Conservation (phyloP, 2,113 vertebrate species). For the Poecile atricapillus region DNA sequence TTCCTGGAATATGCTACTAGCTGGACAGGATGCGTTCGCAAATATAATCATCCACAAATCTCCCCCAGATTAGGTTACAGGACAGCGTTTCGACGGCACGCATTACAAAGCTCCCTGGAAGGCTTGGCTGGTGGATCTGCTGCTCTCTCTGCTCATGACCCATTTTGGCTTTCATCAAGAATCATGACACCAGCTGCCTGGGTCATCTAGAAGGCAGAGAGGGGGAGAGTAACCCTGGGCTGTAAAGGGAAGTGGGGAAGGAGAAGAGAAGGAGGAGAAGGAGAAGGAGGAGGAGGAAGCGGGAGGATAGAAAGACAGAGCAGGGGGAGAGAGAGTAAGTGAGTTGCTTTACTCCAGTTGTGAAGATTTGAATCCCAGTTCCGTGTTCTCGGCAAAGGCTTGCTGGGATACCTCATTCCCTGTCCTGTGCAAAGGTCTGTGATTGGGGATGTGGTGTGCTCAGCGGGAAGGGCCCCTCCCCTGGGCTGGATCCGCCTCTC, state of each 20-base stretch:
- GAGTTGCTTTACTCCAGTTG: neutral
- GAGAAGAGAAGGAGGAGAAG: neutral
- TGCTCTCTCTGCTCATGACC: conserved; percentile 32
- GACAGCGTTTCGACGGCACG: neutral
- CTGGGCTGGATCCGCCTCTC: conserved; percentile 76
- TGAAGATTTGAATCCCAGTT: conserved; percentile 9
- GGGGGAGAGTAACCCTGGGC: conserved; percentile 11
- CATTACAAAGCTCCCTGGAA: conserved; percentile 39
- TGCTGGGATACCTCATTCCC: conserved; percentile 20
- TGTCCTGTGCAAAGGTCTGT: conserved; percentile 48
- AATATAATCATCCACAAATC: conserved; percentile 49
- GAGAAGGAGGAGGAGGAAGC: neutral
- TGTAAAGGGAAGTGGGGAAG: neutral
- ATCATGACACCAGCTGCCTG: conserved; percentile 55
- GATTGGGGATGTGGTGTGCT: conserved; percentile 55
- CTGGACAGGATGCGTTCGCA: conserved; percentile 35
- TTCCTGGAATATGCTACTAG: conserved; percentile 48
- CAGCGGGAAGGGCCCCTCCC: conserved; percentile 72
- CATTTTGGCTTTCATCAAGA: conserved; percentile 62
- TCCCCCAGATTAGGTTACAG: conserved; percentile 44
- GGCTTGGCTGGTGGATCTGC: conserved; percentile 36
- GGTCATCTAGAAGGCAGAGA: conserved; percentile 61
- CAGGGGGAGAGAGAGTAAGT: neutral
- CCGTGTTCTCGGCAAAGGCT: neutral
- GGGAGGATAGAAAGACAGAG: conserved; percentile 33